Conservation (phyloP, 2,797 vertebrate genomes). For the Fistularia commersonii region DNA sequence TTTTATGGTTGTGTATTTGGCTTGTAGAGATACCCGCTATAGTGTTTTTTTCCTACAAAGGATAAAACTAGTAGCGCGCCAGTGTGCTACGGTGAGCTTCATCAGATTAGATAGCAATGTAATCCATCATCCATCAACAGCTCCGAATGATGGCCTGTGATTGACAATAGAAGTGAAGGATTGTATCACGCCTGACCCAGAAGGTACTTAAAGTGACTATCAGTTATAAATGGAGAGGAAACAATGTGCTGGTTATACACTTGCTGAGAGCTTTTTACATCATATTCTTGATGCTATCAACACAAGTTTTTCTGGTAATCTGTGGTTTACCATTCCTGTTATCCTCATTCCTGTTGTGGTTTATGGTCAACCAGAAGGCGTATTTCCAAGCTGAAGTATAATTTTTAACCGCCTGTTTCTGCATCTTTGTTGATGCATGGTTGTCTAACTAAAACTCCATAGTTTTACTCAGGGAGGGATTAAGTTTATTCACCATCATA, state of each 20-base stretch:
- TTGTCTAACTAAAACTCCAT: too few relatives aligned
- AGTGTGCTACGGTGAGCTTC: constrained; percentile 16
- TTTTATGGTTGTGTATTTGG: constrained; percentile 7
- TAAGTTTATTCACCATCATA: too few relatives aligned
- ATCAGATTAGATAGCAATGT: constrained; percentile 53
- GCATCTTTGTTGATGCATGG: too few relatives aligned
- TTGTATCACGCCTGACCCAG: constrained; percentile 12
- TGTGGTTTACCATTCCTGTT: constrained; percentile 8
- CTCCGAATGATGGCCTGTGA: constrained; percentile 18
- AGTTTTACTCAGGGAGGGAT: too few relatives aligned
- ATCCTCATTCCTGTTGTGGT: constrained; percentile 12
- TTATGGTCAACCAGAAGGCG: constrained; percentile 29
- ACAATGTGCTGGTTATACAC: too few relatives aligned
- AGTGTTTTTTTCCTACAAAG: constrained; percentile 7
- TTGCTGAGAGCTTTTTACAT: too few relatives aligned
- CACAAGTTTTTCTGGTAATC: too few relatives aligned
- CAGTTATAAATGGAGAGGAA: too few relatives aligned
- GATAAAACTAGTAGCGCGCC: constrained; percentile 28
- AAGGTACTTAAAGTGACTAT: too few relatives aligned
- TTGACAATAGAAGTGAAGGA: constrained; percentile 9
- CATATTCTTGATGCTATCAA: too few relatives aligned
- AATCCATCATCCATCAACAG: constrained; percentile 45
- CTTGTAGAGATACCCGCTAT: constrained; percentile 33
- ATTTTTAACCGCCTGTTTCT: neutral
- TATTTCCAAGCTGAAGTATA: constrained; percentile 12